These are phyloP conservation scores for Habrosyne pyritoides DNA, from an alignment of 2,888 invertebrate species.

Conservation along the genomic window DNA sequence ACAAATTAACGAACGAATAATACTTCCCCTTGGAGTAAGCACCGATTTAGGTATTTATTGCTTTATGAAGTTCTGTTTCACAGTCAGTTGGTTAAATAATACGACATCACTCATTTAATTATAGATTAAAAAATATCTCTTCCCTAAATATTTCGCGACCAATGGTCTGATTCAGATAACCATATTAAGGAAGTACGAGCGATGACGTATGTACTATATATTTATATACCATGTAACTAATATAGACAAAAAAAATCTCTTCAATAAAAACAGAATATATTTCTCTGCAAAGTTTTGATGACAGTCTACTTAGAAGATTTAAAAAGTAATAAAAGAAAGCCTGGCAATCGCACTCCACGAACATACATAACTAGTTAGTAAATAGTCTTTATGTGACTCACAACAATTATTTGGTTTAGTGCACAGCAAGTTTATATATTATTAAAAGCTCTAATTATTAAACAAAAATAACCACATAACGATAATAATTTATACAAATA, in stretches of 20 bases:
- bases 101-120: constrained; percentile 32
- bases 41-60: constrained; percentile 45
- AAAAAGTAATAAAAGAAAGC: constrained; percentile 56
- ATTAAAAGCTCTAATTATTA: constrained; percentile 51
- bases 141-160: too few relatives aligned
- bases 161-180: too few relatives aligned
- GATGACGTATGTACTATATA: background rate
- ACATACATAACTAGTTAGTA: constrained; percentile 30
- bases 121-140: too few relatives aligned
- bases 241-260: background rate
- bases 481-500: constrained; percentile 32
- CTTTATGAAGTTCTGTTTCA: constrained; percentile 19
- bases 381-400: constrained; percentile 42
- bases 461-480: constrained; percentile 29
- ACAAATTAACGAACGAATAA: constrained; percentile 68
- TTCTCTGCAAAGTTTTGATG: constrained; percentile 1
- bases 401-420: constrained; percentile 76
- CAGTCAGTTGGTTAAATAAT: constrained; percentile 2
- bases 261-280: background rate
- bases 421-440: constrained; percentile 68
- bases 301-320: constrained; percentile 33
- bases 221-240: background rate
- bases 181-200: background rate
- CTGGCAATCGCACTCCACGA: constrained; percentile 52
- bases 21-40: constrained; percentile 60